A percentile compares a stretch with the other conserved stretches of the same genome.
phyloP scores from a whole-genome alignment of 2,113 vertebrate species.

The Brachyistius frenatus region DNA sequence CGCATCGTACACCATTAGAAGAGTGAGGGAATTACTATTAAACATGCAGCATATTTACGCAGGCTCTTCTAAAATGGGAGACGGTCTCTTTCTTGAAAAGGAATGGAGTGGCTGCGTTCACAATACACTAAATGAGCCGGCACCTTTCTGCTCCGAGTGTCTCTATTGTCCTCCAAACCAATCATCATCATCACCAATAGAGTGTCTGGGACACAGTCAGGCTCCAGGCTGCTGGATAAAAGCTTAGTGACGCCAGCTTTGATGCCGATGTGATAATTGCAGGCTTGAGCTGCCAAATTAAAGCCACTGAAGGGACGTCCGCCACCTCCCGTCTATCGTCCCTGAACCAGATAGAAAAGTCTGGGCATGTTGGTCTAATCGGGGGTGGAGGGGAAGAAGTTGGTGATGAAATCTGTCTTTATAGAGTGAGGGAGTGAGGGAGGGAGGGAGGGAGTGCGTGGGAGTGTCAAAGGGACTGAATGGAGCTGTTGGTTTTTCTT shows the following conservation, averaged over 20 bases:
- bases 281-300: conserved; percentile 50
- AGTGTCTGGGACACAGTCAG: conserved; percentile 42
- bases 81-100: background rate
- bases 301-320: conserved; percentile 27
- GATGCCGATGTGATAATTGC: conserved; percentile 69
- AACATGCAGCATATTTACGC: too few species aligned
- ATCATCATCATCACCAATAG: conserved; percentile 26
- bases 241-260: conserved; percentile 49
- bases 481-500: conserved; percentile 58
- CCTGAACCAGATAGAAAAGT: conserved; percentile 1
- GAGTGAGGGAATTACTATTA: too few species aligned
- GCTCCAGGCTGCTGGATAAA: conserved; percentile 34
- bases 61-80: background rate
- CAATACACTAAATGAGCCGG: conserved; percentile 18
- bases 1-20: too few species aligned
- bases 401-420: conserved; percentile 12
- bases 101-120: background rate
- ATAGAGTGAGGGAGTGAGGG: background rate
- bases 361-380: background rate
- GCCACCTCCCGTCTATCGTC: conserved; percentile 6
- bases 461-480: conserved; percentile 40
- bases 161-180: conserved; percentile 39
- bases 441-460: conserved; percentile 8
- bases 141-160: conserved; percentile 11
- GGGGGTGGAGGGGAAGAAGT: background rate